phyloP scores from a whole-genome alignment of 2,888 invertebrate species.

The Colostygia pectinataria region DNA sequence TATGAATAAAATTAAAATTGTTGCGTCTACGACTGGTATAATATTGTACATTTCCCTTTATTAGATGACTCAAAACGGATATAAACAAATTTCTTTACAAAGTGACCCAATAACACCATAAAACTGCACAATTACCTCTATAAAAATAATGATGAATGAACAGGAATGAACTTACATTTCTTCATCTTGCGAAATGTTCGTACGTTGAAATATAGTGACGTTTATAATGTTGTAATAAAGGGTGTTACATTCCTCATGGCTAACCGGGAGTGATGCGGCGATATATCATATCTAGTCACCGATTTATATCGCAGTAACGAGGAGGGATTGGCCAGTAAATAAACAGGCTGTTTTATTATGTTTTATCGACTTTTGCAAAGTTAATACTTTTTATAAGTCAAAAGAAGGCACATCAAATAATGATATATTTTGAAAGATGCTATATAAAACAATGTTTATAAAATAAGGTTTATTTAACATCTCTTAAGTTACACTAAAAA shows the following conservation, averaged over 20 bases:
- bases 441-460: no score
- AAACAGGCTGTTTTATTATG: slow-evolving; percentile 64
- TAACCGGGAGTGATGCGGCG: slow-evolving; percentile 79
- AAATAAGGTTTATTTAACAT: no score
- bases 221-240: slow-evolving; percentile 69
- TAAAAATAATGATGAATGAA: not conserved
- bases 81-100: no score
- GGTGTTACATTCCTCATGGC: slow-evolving; percentile 65
- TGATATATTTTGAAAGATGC: no score
- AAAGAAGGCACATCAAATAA: no score
- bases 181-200: slow-evolving; percentile 1
- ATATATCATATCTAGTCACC: slow-evolving; percentile 79
- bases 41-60: no score
- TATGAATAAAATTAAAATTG: no score
- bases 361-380: slow-evolving; percentile 38
- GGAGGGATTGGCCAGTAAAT: slow-evolving; percentile 69
- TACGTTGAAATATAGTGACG: slow-evolving; percentile 48
- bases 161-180: not conserved
- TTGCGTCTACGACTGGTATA: no score
- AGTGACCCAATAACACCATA: not conserved
- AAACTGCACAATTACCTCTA: no score
- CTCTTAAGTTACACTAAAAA: no score
- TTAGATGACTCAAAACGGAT: no score
- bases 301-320: slow-evolving; percentile 78
- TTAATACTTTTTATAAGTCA: not conserved